A percentile compares a stretch with the other conserved stretches of the same genome.
Evolutionary conservation across 64 coral and sea anemone genomes (phyloP).

Genomic region (Orbicella faveolata): DNA sequence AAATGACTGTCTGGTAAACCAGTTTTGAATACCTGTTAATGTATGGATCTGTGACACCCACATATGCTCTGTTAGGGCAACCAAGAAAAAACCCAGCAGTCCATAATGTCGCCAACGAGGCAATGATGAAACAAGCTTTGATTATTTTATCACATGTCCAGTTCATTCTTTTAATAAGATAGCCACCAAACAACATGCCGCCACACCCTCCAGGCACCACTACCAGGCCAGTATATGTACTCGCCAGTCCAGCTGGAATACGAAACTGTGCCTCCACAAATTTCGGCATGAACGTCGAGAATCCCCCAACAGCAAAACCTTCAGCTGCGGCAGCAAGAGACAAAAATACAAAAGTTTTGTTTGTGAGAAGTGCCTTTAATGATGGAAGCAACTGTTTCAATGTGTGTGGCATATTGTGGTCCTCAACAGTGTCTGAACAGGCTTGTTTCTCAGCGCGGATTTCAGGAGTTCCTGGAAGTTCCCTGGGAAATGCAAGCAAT

Average conservation of each 20-base stretch:
- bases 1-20: not conserved
- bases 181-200: constrained; percentile 94
- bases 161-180: constrained; percentile 68
- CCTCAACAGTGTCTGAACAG: constrained; percentile 62
- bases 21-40: constrained; percentile 60
- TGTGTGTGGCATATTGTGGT: constrained; percentile 85
- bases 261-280: constrained; percentile 93
- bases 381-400: constrained; percentile 77
- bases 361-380: constrained; percentile 74
- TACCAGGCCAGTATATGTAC: constrained; percentile 77
- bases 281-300: constrained; percentile 94
- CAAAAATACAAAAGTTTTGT: constrained; percentile 76
- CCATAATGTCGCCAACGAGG: constrained; percentile 62
- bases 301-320: constrained; percentile 90
- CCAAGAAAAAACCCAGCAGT: constrained; percentile 57
- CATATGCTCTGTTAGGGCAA: constrained; percentile 81
- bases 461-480: constrained; percentile 65
- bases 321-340: constrained; percentile 82
- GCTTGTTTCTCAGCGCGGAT: constrained; percentile 84
- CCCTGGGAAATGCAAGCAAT: constrained; percentile 76
- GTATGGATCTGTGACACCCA: constrained; percentile 63
- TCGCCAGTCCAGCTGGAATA: constrained; percentile 61
- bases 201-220: constrained; percentile 80
- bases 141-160: constrained; percentile 86
- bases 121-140: constrained; percentile 86